Conservation (phyloP, 2,113 vertebrate species). For the Crotophaga sulcirostris region DNA sequence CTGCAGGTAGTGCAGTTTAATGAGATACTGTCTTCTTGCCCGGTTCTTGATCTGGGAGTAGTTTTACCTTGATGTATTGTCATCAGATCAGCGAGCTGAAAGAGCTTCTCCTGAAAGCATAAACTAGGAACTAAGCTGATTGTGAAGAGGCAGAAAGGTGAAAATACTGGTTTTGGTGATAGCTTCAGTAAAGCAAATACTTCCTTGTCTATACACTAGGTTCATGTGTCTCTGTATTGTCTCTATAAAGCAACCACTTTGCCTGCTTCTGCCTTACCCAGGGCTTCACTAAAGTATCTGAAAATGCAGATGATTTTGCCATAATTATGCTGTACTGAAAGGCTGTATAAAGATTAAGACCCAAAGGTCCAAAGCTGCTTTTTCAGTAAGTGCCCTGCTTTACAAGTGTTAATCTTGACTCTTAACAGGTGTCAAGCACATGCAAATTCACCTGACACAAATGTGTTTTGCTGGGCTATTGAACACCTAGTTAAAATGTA, state of each 20-base stretch:
- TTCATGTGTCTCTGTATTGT: background rate
- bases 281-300: background rate
- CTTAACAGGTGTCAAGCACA: background rate
- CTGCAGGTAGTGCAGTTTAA: background rate
- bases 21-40: background rate
- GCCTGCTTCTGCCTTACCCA: background rate
- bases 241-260: background rate
- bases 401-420: background rate
- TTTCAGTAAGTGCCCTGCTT: background rate
- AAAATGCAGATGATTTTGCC: background rate
- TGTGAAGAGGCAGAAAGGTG: background rate
- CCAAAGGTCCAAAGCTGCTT: background rate
- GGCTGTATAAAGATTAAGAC: background rate
- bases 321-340: background rate
- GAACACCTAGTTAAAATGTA: background rate
- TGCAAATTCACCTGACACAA: background rate
- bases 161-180: background rate
- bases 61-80: background rate
- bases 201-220: background rate
- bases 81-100: background rate
- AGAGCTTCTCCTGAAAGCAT: background rate
- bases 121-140: background rate
- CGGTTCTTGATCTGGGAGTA: background rate
- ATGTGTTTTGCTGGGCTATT: background rate
- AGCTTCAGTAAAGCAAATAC: background rate